These are phyloP conservation scores for Atlantisia rogersi DNA, from an alignment of 2,113 vertebrate species.

Conservation along the genomic window DNA sequence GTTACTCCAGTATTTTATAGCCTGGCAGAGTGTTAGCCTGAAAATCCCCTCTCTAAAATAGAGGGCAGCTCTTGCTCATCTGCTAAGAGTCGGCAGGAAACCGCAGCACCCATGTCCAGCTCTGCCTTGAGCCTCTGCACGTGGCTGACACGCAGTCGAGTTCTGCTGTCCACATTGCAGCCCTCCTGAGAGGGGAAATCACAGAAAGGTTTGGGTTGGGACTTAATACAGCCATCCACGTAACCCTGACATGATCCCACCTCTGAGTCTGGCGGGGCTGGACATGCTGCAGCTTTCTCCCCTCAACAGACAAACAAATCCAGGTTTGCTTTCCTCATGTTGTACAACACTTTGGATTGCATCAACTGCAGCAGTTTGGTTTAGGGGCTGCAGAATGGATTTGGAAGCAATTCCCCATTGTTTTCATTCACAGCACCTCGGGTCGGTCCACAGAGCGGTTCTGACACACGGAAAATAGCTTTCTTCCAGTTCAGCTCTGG, in stretches of 20 bases:
- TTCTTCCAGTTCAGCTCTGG: not conserved
- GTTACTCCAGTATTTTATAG: not conserved
- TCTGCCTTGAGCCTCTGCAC: rapidly evolving
- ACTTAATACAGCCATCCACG: rapidly evolving
- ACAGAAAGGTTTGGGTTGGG: too few relatives aligned
- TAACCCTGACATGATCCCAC: rapidly evolving
- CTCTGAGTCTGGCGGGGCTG: rapidly evolving
- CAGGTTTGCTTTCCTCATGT: not conserved
- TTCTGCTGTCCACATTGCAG: not conserved
- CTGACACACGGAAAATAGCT: rapidly evolving
- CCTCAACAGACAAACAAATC: not conserved
- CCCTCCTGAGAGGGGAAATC: not conserved
- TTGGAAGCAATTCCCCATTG: not conserved
- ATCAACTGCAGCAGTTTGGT: not conserved
- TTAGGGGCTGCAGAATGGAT: not conserved
- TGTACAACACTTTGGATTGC: not conserved
- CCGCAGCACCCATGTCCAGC: rapidly evolving
- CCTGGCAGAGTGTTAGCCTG: not conserved
- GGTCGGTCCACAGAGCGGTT: not conserved
- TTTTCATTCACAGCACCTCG: rapidly evolving
- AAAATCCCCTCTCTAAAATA: not conserved
- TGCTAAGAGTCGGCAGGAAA: not conserved
- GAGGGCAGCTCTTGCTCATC: not conserved
- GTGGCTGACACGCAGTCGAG: rapidly evolving
- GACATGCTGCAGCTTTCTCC: rapidly evolving